Conservation (phyloP, 2,113 vertebrate genomes). For the Benitochromis conjunctus region DNA sequence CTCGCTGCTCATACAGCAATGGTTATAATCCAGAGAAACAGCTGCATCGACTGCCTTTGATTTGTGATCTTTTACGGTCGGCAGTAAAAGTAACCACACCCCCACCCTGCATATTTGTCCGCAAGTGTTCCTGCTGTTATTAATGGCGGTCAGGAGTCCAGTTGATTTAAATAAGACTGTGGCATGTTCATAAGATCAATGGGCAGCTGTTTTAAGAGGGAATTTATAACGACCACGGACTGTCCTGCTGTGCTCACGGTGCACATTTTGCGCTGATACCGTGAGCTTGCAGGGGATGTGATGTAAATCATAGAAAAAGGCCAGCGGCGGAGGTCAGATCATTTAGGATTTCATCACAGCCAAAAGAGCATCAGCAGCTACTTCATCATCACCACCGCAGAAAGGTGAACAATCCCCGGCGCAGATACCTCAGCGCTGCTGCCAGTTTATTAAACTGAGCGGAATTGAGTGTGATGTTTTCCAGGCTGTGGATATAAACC, state of each 20-base stretch:
- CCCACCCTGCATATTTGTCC: slow-evolving; percentile 4
- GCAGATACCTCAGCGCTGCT: background rate
- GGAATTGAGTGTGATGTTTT: slow-evolving; percentile 24
- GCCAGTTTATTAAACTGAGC: slow-evolving; percentile 17
- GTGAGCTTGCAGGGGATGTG: background rate
- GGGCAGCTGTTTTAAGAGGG: slow-evolving; percentile 42
- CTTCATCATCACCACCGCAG: slow-evolving; percentile 16
- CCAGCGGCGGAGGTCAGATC: slow-evolving; percentile 33
- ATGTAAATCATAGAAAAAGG: slow-evolving; percentile 49
- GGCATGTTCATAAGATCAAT: slow-evolving; percentile 42
- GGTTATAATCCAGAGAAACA: slow-evolving; percentile 36
- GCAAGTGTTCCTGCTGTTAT: slow-evolving; percentile 31
- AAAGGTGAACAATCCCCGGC: background rate
- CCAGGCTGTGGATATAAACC: slow-evolving; percentile 25
- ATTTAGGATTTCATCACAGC: slow-evolving; percentile 47
- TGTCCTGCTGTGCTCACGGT: slow-evolving; percentile 23
- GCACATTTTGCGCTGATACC: slow-evolving; percentile 48
- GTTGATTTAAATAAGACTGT: slow-evolving; percentile 43
- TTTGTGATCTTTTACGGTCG: slow-evolving; percentile 45
- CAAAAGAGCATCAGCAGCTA: slow-evolving; percentile 8
- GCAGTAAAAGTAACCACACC: slow-evolving; percentile 16
- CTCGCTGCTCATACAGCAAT: slow-evolving; percentile 11
- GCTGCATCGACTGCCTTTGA: slow-evolving; percentile 47
- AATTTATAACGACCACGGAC: slow-evolving; percentile 39
- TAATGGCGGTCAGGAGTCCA: slow-evolving; percentile 29